These are phyloP conservation scores for Coturnix japonica DNA, from an alignment of 2,113 vertebrate species.

Conservation along the genomic window DNA sequence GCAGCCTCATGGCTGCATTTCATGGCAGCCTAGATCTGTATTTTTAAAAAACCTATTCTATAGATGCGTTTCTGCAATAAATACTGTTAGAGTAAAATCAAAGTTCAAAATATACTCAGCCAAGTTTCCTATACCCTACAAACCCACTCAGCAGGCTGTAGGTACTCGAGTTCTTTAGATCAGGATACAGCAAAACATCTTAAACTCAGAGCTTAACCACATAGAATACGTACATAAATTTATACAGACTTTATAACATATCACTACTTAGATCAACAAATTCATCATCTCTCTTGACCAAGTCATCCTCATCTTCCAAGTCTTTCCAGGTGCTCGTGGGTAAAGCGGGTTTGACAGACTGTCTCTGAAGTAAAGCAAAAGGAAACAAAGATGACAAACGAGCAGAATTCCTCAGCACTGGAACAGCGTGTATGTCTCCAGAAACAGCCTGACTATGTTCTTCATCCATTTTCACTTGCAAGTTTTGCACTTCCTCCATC, in stretches of 20 bases:
- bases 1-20: background rate
- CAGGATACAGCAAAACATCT: background rate
- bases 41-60: background rate
- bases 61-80: conserved; percentile 5
- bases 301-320: conserved; percentile 82
- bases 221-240: background rate
- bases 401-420: conserved; percentile 67
- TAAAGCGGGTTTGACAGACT: conserved; percentile 82
- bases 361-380: conserved; percentile 81
- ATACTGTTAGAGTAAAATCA: background rate
- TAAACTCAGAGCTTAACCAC: background rate
- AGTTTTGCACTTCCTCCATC: conserved; percentile 80
- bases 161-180: background rate
- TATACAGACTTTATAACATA: background rate
- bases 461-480: conserved; percentile 78
- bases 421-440: background rate
- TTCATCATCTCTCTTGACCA: conserved; percentile 85
- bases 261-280: conserved; percentile 75
- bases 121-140: background rate
- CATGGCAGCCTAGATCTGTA: background rate
- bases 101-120: conserved; percentile 8
- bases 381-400: conserved; percentile 87
- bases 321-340: conserved; percentile 84
- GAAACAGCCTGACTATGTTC: conserved; percentile 29
- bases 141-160: background rate